Percentiles rank a stretch among this genome's conserved stretches.
These are phyloP conservation scores for Tenthredo notha DNA, from an alignment of 2,888 invertebrate genomes.

Conservation along the genomic window DNA sequence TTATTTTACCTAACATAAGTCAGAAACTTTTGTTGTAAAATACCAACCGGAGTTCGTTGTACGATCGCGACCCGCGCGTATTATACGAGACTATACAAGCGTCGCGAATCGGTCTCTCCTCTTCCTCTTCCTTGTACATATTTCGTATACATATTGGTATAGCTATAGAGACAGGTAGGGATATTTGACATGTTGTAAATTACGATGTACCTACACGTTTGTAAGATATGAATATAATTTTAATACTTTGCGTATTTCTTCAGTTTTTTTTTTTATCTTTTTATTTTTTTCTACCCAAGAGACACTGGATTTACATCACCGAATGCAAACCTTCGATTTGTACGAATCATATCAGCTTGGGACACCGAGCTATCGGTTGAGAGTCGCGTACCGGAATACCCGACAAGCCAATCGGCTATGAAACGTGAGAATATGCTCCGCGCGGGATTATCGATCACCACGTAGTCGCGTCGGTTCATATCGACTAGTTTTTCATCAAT, in stretches of 20 bases:
- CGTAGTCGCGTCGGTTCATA: slow-evolving; percentile 5
- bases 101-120: neutral
- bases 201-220: neutral
- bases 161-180: neutral
- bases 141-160: neutral
- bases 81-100: neutral
- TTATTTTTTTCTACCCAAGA: no score
- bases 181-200: neutral
- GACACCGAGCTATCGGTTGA: neutral
- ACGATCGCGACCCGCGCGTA: no score
- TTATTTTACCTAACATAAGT: neutral
- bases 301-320: neutral
- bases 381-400: slow-evolving; percentile 5
- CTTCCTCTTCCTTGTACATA: neutral
- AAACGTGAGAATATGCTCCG: slow-evolving; percentile 23
- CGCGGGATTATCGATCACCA: slow-evolving; percentile 6
- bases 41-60: neutral
- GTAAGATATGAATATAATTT: neutral
- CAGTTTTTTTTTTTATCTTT: no score
- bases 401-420: slow-evolving; percentile 28
- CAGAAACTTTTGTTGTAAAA: neutral
- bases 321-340: neutral
- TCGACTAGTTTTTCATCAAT: slow-evolving; percentile 2
- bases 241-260: neutral
- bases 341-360: slow-evolving; percentile 10